Conservation (phyloP, 2,113 vertebrate genomes). For the Beaufortia kweichowensis region DNA sequence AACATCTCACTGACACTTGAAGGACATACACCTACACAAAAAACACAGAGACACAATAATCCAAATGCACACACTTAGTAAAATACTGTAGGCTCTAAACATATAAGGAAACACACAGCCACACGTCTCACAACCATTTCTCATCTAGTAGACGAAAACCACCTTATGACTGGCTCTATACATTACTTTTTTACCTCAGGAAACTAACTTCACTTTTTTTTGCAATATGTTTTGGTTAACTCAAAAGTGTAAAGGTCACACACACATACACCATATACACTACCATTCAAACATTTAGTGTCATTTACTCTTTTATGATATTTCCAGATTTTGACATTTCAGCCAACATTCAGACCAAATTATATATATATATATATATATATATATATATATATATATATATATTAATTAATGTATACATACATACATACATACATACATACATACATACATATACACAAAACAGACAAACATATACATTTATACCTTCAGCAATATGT, state of each 20-base stretch:
- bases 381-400: too few relatives aligned
- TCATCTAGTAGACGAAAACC: not conserved
- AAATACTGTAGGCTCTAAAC: not conserved
- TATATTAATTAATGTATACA: too few relatives aligned
- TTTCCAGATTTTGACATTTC: too few relatives aligned
- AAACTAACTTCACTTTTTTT: not conserved
- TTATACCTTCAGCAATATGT: slow-evolving; percentile 50
- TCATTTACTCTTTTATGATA: too few relatives aligned
- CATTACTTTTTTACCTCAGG: not conserved
- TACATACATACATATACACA: too few relatives aligned
- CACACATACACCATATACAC: not conserved
- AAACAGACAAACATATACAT: not conserved
- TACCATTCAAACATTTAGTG: too few relatives aligned
- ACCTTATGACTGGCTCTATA: slow-evolving; percentile 37
- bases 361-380: too few relatives aligned
- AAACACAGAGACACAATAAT: slow-evolving; percentile 5
- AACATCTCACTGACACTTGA: slow-evolving; percentile 43
- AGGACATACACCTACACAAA: slow-evolving; percentile 43
- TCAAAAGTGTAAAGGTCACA: not conserved
- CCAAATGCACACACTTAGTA: not conserved
- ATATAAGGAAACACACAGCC: slow-evolving; percentile 3
- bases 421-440: too few relatives aligned
- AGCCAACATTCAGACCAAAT: too few relatives aligned
- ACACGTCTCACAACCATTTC: not conserved
- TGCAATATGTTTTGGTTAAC: not conserved